Evolutionary conservation across 2,113 vertebrate genomes (phyloP), one percentile per base, ranked within the genome.

Genomic region (Passer domesticus): DNA sequence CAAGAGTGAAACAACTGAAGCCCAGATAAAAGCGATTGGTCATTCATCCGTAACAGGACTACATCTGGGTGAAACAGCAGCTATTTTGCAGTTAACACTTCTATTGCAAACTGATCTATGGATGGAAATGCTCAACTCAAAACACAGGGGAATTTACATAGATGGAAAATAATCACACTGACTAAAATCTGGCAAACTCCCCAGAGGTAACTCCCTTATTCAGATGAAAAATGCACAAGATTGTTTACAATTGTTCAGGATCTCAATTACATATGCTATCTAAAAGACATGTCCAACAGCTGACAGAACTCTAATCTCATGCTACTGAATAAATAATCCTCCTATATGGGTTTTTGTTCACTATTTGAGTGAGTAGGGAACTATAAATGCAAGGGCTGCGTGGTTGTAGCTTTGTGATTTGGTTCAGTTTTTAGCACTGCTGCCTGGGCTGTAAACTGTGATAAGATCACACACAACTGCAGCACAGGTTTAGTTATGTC

Each of bases 211-310:
- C 20, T 77, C 59, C 55, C 47, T 95, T 66, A 86, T 93, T 94
- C 59, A 67, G 35, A 95, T 0, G 33, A 94, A 95, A 94, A 96
- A 79, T 41, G 75, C 85, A 86, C 67, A 70, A 53, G 72, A 88
- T 55, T 94, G 83, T 94, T 96, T 83, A 88, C 72, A 94, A 86
- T 77, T 94, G 76, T 56, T 89, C 85, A 33, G 64, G 76, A 81
- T 93, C 85, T 95, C 90, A 81, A 93, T 96, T 93, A 83, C 72
- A 52, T 28, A n/a, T 53, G 68, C 68, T 58, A 93, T 49, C 67
- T 85, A 90, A 95, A 96, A 96, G 68, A 83, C 78, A 85, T 23
- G 68, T 82, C 89, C 85, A 93, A 86, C 35, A 90, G 90, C 94
- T 92, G 90, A 88, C 87, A 83, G 72, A 20, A 44, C 41, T 70